These are phyloP conservation scores for Protobothrops mucrosquamatus DNA, from an alignment of 2,113 vertebrate species.

Conservation along the genomic window DNA sequence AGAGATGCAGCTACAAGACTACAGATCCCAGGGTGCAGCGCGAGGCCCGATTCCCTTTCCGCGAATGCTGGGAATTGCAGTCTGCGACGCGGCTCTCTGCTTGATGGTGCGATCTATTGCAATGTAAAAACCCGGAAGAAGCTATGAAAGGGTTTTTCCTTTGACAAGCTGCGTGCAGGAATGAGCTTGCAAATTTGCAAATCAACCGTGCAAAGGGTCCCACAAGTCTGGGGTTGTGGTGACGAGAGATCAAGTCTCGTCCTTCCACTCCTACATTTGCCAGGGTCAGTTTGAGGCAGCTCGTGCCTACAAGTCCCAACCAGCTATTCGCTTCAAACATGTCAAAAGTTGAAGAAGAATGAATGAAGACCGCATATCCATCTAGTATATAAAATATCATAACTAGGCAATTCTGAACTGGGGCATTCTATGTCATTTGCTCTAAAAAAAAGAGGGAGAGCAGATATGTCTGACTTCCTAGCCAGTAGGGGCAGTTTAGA, in stretches of 20 bases:
- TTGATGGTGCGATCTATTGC: background rate
- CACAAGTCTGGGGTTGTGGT: background rate
- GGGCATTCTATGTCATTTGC: background rate
- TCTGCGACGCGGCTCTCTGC: background rate
- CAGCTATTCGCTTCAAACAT: background rate
- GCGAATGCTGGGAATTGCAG: slow-evolving; percentile 2
- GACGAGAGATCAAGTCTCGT: too few species aligned
- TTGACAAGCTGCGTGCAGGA: background rate
- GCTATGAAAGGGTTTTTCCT: background rate
- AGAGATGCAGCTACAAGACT: background rate
- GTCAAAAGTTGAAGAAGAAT: background rate
- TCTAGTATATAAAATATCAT: background rate
- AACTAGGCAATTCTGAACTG: background rate
- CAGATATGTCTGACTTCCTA: background rate
- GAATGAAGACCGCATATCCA: background rate
- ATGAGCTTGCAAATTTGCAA: background rate
- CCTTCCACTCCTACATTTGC: background rate
- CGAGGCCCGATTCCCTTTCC: background rate
- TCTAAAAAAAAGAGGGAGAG: background rate
- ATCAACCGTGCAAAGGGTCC: background rate
- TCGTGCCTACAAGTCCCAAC: background rate
- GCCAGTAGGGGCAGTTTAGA: background rate
- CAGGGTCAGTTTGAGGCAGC: background rate
- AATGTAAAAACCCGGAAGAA: background rate
- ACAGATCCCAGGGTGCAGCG: background rate